phyloP scores from a whole-genome alignment of 2,888 invertebrate genomes.

The Tiphia femorata region DNA sequence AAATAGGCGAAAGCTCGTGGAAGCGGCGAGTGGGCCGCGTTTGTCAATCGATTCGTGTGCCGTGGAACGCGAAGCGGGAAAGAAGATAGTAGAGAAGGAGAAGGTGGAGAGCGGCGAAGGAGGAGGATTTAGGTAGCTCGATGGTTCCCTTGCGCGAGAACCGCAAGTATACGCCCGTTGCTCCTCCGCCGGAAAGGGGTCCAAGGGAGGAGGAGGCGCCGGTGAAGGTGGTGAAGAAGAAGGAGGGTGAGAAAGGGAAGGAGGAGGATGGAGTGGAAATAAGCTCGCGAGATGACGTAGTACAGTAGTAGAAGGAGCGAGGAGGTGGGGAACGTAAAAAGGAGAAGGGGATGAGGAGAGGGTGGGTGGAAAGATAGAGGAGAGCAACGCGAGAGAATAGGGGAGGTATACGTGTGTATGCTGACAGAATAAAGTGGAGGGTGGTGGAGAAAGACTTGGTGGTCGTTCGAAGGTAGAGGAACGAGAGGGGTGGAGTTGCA shows the following conservation, averaged over 20 bases:
- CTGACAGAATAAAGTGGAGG: constrained; percentile 10
- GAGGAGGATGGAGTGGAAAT: constrained; percentile 4
- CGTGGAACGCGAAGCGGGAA: too few relatives aligned
- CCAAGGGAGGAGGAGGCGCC: constrained; percentile 26
- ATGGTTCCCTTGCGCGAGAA: constrained; percentile 31
- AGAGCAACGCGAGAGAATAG: constrained; percentile 16
- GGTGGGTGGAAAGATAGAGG: not conserved
- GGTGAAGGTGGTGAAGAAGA: constrained; percentile 17
- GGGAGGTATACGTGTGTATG: constrained; percentile 17
- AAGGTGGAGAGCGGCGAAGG: constrained; percentile 3
- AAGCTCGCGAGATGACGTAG: not conserved
- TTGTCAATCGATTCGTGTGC: too few relatives aligned
- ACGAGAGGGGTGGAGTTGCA: not conserved
- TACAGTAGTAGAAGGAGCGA: not conserved
- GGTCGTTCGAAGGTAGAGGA: not conserved
- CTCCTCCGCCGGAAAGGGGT: constrained; percentile 32
- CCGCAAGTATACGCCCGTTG: constrained; percentile 49
- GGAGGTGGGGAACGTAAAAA: not conserved
- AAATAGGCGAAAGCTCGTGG: too few relatives aligned
- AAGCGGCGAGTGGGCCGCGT: too few relatives aligned
- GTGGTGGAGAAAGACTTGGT: constrained; percentile 14
- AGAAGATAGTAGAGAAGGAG: too few relatives aligned
- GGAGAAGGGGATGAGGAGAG: not conserved
- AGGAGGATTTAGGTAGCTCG: constrained; percentile 13
- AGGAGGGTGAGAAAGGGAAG: constrained; percentile 6